phyloP scores from a whole-genome alignment of 2,888 invertebrate species.

The Incurvaria masculella region DNA sequence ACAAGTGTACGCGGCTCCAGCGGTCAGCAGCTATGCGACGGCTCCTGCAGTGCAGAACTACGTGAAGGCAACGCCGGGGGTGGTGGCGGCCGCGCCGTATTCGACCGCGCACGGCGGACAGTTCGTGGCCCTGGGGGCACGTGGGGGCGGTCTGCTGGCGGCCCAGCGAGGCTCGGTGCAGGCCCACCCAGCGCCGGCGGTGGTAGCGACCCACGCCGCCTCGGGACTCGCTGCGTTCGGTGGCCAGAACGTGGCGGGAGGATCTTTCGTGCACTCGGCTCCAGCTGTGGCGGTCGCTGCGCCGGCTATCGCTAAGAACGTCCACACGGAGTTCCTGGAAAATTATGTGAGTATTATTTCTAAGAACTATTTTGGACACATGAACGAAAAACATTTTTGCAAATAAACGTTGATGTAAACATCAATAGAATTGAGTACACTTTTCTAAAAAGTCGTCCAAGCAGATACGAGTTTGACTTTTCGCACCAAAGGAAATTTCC shows the following conservation, averaged over 20 bases:
- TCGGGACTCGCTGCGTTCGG: constrained; percentile 13
- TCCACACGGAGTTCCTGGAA: constrained; percentile 59
- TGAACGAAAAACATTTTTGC: too few species aligned
- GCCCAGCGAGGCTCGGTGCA: not conserved
- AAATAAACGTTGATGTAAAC: too few species aligned
- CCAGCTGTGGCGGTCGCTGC: constrained; percentile 14
- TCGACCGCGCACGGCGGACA: not conserved
- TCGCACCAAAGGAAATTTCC: too few species aligned
- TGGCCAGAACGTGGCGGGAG: constrained; percentile 20
- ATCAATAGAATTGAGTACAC: too few species aligned
- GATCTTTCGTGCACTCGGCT: constrained; percentile 16
- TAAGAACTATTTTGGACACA: too few species aligned
- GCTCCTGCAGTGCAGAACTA: constrained; percentile 28
- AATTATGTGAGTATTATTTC: constrained; percentile 55
- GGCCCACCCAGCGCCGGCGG: not conserved
- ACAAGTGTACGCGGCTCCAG: constrained; percentile 40
- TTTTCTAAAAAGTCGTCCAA: too few species aligned
- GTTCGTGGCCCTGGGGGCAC: not conserved
- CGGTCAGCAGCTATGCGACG: constrained; percentile 34
- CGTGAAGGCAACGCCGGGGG: not conserved
- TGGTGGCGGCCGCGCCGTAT: not conserved
- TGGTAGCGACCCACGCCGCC: constrained; percentile 12
- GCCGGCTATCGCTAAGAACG: constrained; percentile 44
- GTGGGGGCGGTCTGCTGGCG: not conserved
- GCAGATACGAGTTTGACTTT: too few species aligned